phyloP scores from a whole-genome alignment of 2,113 vertebrate genomes.

The Eclectus roratus region DNA sequence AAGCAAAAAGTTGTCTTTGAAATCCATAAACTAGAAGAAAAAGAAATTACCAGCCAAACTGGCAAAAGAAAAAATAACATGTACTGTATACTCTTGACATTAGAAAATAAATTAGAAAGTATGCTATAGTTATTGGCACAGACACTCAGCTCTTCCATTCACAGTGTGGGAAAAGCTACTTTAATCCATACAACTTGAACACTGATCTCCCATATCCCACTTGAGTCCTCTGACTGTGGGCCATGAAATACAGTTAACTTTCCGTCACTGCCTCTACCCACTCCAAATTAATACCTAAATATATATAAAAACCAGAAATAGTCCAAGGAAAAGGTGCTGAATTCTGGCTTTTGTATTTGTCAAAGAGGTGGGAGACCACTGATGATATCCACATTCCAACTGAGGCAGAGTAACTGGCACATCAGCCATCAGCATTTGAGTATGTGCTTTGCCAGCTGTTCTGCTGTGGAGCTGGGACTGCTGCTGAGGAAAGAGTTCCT shows the following conservation, averaged over 20 bases:
- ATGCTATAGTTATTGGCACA: background rate
- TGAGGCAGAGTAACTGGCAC: background rate
- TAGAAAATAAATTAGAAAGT: background rate
- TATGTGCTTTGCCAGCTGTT: background rate
- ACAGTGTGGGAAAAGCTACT: background rate
- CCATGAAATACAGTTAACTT: background rate
- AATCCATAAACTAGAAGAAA: background rate
- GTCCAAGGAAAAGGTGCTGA: background rate
- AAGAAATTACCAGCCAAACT: background rate
- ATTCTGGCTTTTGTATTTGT: background rate
- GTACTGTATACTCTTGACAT: background rate
- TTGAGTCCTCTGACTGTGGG: background rate
- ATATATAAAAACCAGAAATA: background rate
- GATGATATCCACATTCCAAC: background rate
- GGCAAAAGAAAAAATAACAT: background rate
- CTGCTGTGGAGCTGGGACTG: background rate
- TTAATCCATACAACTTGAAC: background rate
- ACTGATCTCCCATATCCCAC: background rate
- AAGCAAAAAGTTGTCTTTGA: background rate
- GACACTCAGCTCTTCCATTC: background rate
- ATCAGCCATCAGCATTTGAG: background rate
- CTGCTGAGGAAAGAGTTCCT: background rate
- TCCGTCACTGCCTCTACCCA: background rate
- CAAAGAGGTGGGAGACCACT: background rate
- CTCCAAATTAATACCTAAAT: background rate